Evolutionary conservation across 2,797 vertebrate species (phyloP).

Genomic region (Salmo trutta): DNA sequence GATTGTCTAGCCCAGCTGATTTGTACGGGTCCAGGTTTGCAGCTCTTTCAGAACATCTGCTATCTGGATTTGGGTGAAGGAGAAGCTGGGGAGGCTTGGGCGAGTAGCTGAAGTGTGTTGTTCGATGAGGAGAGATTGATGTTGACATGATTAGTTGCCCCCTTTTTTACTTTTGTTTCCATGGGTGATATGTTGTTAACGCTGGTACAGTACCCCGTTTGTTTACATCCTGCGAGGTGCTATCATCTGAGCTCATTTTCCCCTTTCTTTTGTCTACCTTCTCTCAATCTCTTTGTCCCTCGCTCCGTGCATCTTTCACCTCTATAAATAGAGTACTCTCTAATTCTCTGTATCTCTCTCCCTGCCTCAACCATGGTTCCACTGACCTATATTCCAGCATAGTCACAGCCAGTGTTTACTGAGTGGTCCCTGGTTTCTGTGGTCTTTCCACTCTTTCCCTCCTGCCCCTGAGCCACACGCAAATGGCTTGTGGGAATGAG

Average conservation of each 20-base stretch:
- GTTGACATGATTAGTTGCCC: slow-evolving; percentile 51
- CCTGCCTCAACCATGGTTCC: slow-evolving; percentile 1
- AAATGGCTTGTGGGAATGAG: slow-evolving; percentile 5
- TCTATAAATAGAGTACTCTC: slow-evolving; percentile 28
- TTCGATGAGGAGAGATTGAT: slow-evolving; percentile 10
- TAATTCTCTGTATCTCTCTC: slow-evolving; percentile 1
- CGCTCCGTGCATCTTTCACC: background rate
- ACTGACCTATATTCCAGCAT: slow-evolving; percentile 73
- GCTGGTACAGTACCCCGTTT: no score
- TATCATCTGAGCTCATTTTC: slow-evolving; percentile 44
- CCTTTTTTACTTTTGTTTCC: slow-evolving; percentile 53
- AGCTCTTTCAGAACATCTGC: no score
- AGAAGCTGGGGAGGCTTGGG: no score
- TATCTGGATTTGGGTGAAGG: no score
- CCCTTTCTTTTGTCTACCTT: slow-evolving; percentile 47
- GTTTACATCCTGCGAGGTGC: background rate
- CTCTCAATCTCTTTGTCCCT: slow-evolving; percentile 20
- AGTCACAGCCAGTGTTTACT: slow-evolving; percentile 48
- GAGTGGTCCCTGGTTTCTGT: slow-evolving; percentile 67
- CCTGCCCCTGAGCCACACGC: background rate
- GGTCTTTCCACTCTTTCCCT: slow-evolving; percentile 41
- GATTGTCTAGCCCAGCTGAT: no score
- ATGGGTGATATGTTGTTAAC: slow-evolving; percentile 59
- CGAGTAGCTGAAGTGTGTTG: no score
- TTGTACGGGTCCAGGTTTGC: no score